phyloP scores from a whole-genome alignment of 2,888 invertebrate species.

The Cheilosia urbana region DNA sequence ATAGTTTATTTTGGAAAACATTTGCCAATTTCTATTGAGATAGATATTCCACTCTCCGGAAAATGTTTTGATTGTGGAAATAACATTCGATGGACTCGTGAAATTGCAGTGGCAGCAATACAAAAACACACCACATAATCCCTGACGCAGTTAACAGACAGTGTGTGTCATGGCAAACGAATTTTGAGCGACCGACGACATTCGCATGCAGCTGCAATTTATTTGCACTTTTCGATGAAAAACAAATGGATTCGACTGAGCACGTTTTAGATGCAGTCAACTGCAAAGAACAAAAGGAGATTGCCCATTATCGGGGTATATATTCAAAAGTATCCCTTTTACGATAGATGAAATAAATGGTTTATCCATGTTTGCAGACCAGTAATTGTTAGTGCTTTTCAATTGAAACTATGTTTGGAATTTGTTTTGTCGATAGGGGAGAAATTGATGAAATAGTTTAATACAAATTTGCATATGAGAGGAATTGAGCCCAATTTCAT shows the following conservation, averaged over 20 bases:
- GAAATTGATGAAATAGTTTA: too few species aligned
- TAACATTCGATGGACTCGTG: conserved; percentile 19
- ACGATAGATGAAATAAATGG: too few species aligned
- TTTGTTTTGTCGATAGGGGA: too few species aligned
- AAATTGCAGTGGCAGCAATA: conserved; percentile 12
- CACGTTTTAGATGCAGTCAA: not conserved
- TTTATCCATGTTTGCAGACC: too few species aligned
- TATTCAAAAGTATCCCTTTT: not conserved
- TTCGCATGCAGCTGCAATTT: conserved; percentile 21
- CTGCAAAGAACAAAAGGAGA: not conserved
- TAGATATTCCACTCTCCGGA: not conserved
- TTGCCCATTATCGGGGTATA: not conserved
- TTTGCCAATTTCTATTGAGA: conserved; percentile 48
- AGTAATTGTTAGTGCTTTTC: not conserved
- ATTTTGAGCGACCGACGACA: not conserved
- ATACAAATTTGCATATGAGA: too few species aligned
- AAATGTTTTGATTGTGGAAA: conserved; percentile 2
- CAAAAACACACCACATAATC: conserved; percentile 2
- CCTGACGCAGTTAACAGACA: conserved; percentile 26
- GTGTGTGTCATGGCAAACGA: conserved; percentile 13
- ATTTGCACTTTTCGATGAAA: conserved; percentile 16
- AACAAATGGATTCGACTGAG: conserved; percentile 5
- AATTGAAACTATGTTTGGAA: not conserved
- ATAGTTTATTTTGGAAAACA: conserved; percentile 36
- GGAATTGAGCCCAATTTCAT: too few species aligned